Conservation (phyloP, 2,113 vertebrate genomes). For the Pomatorhinus ruficollis region DNA sequence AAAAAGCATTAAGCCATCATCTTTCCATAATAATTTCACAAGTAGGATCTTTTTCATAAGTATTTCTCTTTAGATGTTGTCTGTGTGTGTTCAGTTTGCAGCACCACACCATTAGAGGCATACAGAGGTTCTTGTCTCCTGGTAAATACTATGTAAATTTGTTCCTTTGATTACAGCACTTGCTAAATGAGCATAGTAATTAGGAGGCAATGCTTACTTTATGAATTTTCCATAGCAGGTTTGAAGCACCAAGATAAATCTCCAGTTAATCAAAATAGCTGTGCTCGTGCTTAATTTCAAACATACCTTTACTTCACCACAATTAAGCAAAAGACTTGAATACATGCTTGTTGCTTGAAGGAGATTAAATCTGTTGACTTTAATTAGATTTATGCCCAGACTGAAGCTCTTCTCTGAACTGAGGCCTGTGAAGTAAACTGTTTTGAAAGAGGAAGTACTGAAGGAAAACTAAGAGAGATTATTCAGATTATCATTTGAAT, state of each 20-base stretch:
- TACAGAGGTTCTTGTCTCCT: not conserved
- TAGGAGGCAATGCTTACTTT: constrained; percentile 55
- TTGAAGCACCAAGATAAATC: constrained; percentile 55
- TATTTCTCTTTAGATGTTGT: not conserved
- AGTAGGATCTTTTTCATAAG: not conserved
- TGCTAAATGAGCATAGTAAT: constrained; percentile 54
- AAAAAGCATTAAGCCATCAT: not conserved
- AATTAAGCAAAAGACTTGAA: constrained; percentile 58
- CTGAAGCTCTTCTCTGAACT: constrained; percentile 4
- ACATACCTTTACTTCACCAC: constrained; percentile 34
- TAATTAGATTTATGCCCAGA: constrained; percentile 60
- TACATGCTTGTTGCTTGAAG: constrained; percentile 42
- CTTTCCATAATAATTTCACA: not conserved
- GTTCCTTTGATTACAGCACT: constrained; percentile 57
- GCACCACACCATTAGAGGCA: not conserved
- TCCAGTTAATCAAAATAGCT: constrained; percentile 43
- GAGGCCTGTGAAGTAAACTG: not conserved
- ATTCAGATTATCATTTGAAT: not conserved
- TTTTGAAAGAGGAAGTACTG: constrained; percentile 21
- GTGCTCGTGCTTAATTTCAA: constrained; percentile 43
- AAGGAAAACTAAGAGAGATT: not conserved
- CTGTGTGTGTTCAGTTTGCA: constrained; percentile 5
- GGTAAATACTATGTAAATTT: constrained; percentile 64
- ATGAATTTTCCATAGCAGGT: constrained; percentile 64
- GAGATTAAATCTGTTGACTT: constrained; percentile 55